Evolutionary conservation across 2,888 invertebrate genomes (phyloP).

Genomic region (Drosophila formosana): DNA sequence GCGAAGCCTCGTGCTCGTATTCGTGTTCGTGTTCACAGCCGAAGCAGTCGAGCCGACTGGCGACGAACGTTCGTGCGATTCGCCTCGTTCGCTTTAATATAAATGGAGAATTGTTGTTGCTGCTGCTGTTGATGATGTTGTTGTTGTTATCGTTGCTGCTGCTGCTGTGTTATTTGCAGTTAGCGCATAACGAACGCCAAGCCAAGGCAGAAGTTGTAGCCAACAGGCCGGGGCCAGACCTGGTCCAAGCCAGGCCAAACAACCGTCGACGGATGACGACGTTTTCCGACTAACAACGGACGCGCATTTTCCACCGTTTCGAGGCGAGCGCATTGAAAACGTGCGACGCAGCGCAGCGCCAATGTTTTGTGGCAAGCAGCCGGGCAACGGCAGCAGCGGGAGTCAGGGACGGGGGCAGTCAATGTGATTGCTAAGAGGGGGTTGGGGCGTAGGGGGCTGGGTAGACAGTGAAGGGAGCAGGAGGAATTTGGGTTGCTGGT

Average conservation of each 20-base stretch:
- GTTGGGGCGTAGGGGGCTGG: no score
- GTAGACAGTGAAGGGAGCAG: slow-evolving; percentile 16
- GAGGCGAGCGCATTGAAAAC: slow-evolving; percentile 81
- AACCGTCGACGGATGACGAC: slow-evolving; percentile 82
- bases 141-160: slow-evolving; percentile 27
- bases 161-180: slow-evolving; percentile 56
- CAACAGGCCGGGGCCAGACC: slow-evolving; percentile 50
- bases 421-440: slow-evolving; percentile 18
- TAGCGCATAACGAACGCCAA: slow-evolving; percentile 60
- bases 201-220: slow-evolving; percentile 57
- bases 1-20: slow-evolving; percentile 37
- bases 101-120: slow-evolving; percentile 49
- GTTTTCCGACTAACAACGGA: slow-evolving; percentile 82
- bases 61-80: slow-evolving; percentile 47
- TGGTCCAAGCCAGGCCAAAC: slow-evolving; percentile 70
- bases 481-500: slow-evolving; percentile 46
- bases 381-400: background rate
- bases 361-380: slow-evolving; percentile 39
- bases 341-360: slow-evolving; percentile 76
- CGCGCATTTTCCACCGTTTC: slow-evolving; percentile 81
- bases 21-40: slow-evolving; percentile 33
- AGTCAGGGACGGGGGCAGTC: slow-evolving; percentile 21
- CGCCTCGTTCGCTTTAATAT: slow-evolving; percentile 60
- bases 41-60: slow-evolving; percentile 45
- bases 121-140: slow-evolving; percentile 23